Percentiles rank a stretch among this genome's conserved stretches.
phyloP scores from a whole-genome alignment of 2,888 invertebrate genomes.

The Agrochola lychnidis region DNA sequence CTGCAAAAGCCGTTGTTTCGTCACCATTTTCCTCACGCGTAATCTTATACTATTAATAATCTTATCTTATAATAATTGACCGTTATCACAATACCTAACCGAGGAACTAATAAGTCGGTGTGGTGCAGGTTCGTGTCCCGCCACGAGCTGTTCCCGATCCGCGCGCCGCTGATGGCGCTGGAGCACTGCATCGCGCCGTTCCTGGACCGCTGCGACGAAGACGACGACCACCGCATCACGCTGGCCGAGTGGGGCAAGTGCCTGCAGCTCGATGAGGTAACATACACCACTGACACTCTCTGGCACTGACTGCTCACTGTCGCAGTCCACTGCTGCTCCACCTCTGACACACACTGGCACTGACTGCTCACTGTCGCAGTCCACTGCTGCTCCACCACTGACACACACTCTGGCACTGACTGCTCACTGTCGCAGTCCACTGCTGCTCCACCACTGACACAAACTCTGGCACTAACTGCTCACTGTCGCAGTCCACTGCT shows the following conservation, averaged over 20 bases:
- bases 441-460: too few relatives aligned
- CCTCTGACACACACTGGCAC: too few relatives aligned
- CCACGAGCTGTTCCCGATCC: conserved; percentile 98
- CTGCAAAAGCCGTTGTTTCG: neutral
- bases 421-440: neutral
- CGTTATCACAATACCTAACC: neutral
- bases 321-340: neutral
- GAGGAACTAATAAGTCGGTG: neutral
- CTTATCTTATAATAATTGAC: neutral
- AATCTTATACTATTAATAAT: neutral
- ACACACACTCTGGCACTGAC: neutral
- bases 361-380: too few relatives aligned
- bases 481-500: too few relatives aligned
- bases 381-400: too few relatives aligned
- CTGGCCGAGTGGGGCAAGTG: conserved; percentile 98
- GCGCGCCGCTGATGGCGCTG: conserved; percentile 98
- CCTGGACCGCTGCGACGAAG: conserved; percentile 96
- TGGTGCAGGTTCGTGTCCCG: conserved; percentile 93
- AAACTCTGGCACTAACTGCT: too few relatives aligned
- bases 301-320: neutral
- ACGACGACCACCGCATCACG: conserved; percentile 97
- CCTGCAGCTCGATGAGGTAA: conserved; percentile 94
- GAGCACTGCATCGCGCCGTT: conserved; percentile 99
- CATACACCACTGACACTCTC: neutral
- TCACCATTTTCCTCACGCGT: neutral